These are phyloP conservation scores for Lasioglossum leucozonium DNA, from an alignment of 2,888 invertebrate genomes.

Conservation along the genomic window DNA sequence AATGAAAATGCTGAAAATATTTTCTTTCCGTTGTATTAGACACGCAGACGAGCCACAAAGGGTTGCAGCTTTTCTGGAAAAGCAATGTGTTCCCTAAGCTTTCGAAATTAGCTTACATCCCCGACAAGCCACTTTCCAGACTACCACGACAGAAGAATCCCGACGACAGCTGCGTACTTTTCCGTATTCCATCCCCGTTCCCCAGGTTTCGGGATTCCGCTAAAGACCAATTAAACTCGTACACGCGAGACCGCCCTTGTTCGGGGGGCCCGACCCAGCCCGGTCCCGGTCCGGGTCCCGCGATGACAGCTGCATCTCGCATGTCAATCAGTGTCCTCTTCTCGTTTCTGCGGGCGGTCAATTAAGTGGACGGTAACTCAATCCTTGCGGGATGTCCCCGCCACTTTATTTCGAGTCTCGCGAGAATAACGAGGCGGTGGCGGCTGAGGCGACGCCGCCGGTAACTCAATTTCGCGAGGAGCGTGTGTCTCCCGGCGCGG, in stretches of 20 bases:
- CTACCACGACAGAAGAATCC: constrained; percentile 40
- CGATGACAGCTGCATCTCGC: constrained; percentile 66
- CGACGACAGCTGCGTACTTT: constrained; percentile 50
- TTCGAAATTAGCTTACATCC: background rate
- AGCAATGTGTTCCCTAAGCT: background rate
- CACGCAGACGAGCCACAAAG: too few species aligned
- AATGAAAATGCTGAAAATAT: too few species aligned
- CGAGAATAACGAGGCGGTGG: constrained; percentile 52
- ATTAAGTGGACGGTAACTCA: constrained; percentile 60
- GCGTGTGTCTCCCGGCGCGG: background rate
- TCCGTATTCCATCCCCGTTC: constrained; percentile 43
- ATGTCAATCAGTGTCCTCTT: constrained; percentile 65
- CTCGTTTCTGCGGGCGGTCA: constrained; percentile 57
- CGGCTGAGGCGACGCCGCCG: constrained; percentile 32
- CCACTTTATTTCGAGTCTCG: constrained; percentile 57
- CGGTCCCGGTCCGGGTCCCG: background rate
- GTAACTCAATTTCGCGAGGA: constrained; percentile 59
- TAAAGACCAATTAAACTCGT: constrained; percentile 62
- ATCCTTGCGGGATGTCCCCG: constrained; percentile 46
- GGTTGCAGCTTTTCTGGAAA: too few species aligned
- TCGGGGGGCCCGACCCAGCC: constrained; percentile 29
- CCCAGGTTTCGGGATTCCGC: constrained; percentile 22
- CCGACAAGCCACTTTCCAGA: background rate
- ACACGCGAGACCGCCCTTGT: constrained; percentile 27
- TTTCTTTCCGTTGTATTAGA: too few species aligned